phyloP scores from a whole-genome alignment of 2,113 vertebrate species.

The Chrysochloris asiatica region DNA sequence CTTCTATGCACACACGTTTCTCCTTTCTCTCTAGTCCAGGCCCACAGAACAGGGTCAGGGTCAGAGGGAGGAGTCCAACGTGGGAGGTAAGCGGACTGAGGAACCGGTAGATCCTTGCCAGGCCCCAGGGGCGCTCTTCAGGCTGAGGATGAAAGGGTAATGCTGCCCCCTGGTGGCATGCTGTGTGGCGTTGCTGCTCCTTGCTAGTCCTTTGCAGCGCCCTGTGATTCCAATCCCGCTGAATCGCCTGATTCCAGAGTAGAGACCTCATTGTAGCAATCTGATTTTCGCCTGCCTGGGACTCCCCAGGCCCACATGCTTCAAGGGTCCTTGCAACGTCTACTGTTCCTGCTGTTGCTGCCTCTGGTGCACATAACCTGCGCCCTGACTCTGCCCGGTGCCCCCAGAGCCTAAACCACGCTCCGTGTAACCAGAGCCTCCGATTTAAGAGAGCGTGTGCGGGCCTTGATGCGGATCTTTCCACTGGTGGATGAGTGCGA shows the following conservation, averaged over 20 bases:
- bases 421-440: conserved; percentile 12
- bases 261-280: neutral
- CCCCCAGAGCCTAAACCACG: neutral
- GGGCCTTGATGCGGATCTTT: conserved; percentile 64
- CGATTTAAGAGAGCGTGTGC: conserved; percentile 58
- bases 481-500: conserved; percentile 66
- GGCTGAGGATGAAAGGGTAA: neutral
- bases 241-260: conserved; percentile 32
- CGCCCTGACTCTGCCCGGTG: fast-evolving
- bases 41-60: too few relatives aligned
- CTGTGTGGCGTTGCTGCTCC: neutral
- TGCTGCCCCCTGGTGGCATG: neutral
- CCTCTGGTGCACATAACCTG: fast-evolving
- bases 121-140: too few relatives aligned
- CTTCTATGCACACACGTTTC: too few relatives aligned
- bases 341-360: neutral
- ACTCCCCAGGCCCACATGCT: neutral
- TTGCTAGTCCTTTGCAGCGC: too few relatives aligned
- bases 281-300: conserved; percentile 58
- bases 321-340: neutral
- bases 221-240: too few relatives aligned
- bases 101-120: too few relatives aligned
- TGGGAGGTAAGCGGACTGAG: too few relatives aligned
- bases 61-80: too few relatives aligned
- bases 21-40: too few relatives aligned